phyloP scores from a whole-genome alignment of 2,888 invertebrate genomes.

The Amiota communis region DNA sequence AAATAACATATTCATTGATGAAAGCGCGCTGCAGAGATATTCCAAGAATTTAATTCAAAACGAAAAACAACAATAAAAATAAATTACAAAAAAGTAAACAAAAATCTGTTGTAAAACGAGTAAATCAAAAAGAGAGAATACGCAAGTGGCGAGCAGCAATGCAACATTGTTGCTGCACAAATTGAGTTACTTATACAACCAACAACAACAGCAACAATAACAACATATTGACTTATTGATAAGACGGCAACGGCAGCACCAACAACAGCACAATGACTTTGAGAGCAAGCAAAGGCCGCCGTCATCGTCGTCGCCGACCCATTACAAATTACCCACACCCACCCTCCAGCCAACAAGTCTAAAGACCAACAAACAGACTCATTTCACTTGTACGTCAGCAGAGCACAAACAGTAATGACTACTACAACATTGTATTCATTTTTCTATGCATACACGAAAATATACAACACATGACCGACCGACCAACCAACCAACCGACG shows the following conservation, averaged over 20 bases:
- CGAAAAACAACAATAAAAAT: neutral
- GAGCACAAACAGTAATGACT: no score
- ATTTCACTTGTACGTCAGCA: no score
- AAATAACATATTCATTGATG: no score
- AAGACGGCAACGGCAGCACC: conserved; percentile 9
- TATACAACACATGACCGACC: no score
- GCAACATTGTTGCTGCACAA: neutral
- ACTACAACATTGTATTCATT: no score
- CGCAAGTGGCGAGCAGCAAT: no score
- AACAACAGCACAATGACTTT: conserved; percentile 4
- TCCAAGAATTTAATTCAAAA: neutral
- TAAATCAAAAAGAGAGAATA: no score
- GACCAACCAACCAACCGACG: no score
- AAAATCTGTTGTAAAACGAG: no score
- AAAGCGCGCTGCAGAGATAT: neutral
- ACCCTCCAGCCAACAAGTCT: neutral
- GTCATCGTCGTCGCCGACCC: neutral
- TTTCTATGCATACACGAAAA: no score
- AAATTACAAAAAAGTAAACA: neutral
- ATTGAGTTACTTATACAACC: conserved; percentile 1
- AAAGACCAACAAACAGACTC: neutral
- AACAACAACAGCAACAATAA: neutral
- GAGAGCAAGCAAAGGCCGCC: neutral
- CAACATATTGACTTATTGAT: conserved; percentile 35
- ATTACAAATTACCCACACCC: neutral